Evolutionary conservation across 2,888 invertebrate genomes (phyloP).

Genomic region (Julus scanicus): DNA sequence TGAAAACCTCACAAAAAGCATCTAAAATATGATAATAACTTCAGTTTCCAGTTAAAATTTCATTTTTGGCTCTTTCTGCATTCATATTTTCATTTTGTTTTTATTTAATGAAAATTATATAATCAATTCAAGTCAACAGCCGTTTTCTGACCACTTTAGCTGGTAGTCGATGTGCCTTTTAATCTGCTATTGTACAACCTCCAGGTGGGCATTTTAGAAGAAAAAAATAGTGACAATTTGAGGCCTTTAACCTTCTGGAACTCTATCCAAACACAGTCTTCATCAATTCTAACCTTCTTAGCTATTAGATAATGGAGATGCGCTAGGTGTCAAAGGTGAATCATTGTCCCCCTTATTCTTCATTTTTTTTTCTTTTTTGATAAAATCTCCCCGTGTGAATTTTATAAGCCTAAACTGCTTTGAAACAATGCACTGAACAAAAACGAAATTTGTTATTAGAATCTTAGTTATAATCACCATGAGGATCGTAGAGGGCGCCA

Average conservation of each 20-base stretch:
- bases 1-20: not conserved
- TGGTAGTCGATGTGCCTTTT: not conserved
- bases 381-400: not conserved
- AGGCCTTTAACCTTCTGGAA: conserved; percentile 27
- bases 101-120: not conserved
- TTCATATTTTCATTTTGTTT: not conserved
- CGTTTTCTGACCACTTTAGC: not conserved
- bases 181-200: not conserved
- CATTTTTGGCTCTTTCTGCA: not conserved
- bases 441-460: not conserved
- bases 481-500: not conserved
- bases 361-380: not conserved
- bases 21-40: not conserved
- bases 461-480: not conserved
- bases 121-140: conserved; percentile 17
- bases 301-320: conserved; percentile 43
- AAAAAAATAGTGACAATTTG: conserved; percentile 21
- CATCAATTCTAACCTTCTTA: conserved; percentile 24
- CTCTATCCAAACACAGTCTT: conserved; percentile 43
- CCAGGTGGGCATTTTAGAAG: conserved; percentile 2
- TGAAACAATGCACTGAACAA: conserved; percentile 9
- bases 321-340: not conserved
- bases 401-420: not conserved
- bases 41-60: not conserved
- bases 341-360: not conserved